Percentiles rank a stretch among this genome's conserved stretches.
Evolutionary conservation across 1,140 invertebrate species (phyloP).

Genomic region (Anoplolepis gracilipes): DNA sequence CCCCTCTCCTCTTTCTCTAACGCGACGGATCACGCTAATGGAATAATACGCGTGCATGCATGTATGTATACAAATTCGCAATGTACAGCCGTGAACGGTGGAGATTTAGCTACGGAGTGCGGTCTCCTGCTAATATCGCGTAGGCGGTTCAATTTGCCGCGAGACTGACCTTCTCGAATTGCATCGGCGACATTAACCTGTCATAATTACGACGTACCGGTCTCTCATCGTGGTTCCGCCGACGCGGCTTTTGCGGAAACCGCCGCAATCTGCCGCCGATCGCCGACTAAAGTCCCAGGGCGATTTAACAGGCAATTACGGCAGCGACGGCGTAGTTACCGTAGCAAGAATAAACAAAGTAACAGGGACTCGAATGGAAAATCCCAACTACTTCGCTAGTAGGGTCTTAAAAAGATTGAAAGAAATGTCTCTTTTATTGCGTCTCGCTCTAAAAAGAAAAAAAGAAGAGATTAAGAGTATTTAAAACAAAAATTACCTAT

Average conservation of each 20-base stretch:
- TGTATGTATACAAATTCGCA: slow-evolving; percentile 66
- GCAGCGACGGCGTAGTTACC: not conserved
- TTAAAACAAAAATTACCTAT: not conserved
- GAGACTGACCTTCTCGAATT: slow-evolving; percentile 69
- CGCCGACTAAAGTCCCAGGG: slow-evolving; percentile 4
- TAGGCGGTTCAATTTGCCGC: slow-evolving; percentile 81
- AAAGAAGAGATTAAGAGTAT: not conserved
- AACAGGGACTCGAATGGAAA: not conserved
- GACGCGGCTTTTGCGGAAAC: slow-evolving; percentile 23
- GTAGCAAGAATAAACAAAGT: not conserved
- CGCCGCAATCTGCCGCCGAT: slow-evolving; percentile 35
- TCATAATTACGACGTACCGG: slow-evolving; percentile 52
- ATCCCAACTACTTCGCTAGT: not conserved
- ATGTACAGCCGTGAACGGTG: slow-evolving; percentile 55
- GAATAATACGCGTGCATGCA: slow-evolving; percentile 65
- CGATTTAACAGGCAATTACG: slow-evolving; percentile 32
- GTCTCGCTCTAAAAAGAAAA: not conserved
- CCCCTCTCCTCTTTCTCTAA: slow-evolving; percentile 53
- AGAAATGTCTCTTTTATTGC: too few species aligned
- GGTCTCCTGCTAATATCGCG: slow-evolving; percentile 70
- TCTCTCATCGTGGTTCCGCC: slow-evolving; percentile 35
- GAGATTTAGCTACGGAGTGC: slow-evolving; percentile 71
- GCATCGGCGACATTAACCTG: slow-evolving; percentile 60
- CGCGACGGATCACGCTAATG: slow-evolving; percentile 72
- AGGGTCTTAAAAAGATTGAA: too few species aligned